These are phyloP conservation scores for Moxostoma hubbsi DNA, from an alignment of 2,797 vertebrate genomes.

Conservation along the genomic window DNA sequence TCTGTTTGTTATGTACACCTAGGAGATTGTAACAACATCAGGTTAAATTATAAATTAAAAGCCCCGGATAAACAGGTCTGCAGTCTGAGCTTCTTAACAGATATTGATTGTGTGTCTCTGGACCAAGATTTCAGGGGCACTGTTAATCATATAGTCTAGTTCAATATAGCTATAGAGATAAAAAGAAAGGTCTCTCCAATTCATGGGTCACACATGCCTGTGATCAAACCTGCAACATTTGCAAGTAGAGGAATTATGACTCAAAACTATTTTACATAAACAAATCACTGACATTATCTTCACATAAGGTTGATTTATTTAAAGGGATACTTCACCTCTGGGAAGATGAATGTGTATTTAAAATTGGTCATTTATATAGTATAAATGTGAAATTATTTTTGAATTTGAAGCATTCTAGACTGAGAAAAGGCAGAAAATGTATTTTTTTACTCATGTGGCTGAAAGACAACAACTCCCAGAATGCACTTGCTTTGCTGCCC, in stretches of 20 bases:
- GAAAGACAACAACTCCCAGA: too few relatives aligned
- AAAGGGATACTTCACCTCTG: too few relatives aligned
- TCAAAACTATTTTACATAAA: neutral
- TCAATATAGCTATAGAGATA: conserved; percentile 1
- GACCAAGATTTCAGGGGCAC: neutral
- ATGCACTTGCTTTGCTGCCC: too few relatives aligned
- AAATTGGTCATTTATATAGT: too few relatives aligned
- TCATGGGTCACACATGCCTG: neutral
- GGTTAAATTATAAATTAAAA: neutral
- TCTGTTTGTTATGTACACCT: neutral
- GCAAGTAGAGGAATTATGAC: neutral
- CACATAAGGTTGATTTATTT: too few relatives aligned
- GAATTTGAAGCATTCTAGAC: too few relatives aligned
- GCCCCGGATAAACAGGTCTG: conserved; percentile 9
- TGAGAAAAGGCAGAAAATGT: too few relatives aligned
- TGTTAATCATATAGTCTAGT: neutral
- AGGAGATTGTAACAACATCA: neutral
- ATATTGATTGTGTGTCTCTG: neutral
- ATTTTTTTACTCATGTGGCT: too few relatives aligned
- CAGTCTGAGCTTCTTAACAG: neutral
- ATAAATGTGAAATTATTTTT: too few relatives aligned
- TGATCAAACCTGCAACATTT: neutral
- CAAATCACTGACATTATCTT: too few relatives aligned
- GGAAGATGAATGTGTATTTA: too few relatives aligned
- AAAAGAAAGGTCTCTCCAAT: neutral